Evolutionary conservation across 2,888 invertebrate genomes (phyloP).

Genomic region (Dolichopus griseipennis): DNA sequence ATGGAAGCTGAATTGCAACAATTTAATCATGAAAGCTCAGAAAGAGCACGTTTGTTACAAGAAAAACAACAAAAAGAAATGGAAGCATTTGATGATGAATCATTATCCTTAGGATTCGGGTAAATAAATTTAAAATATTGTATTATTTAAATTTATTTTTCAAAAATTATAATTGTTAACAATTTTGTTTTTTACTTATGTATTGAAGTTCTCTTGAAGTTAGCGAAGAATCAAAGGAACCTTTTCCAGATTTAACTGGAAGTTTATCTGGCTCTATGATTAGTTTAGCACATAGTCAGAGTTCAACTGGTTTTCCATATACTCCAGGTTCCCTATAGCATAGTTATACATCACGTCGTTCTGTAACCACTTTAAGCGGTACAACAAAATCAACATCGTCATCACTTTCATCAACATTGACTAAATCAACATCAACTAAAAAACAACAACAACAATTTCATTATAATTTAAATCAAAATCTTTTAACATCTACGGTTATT

Average conservation of each 20-base stretch:
- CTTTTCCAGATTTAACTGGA: conserved; percentile 82
- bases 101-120: conserved; percentile 88
- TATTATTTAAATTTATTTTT: too few relatives aligned
- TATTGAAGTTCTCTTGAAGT: conserved; percentile 87
- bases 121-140: conserved; percentile 35
- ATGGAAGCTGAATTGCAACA: conserved; percentile 90
- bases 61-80: conserved; percentile 85
- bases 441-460: conserved; percentile 22
- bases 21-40: conserved; percentile 84
- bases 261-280: conserved; percentile 90
- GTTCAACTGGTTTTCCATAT: conserved; percentile 76
- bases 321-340: conserved; percentile 61
- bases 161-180: too few relatives aligned
- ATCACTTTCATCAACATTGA: conserved; percentile 11
- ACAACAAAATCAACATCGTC: conserved; percentile 20
- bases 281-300: conserved; percentile 91
- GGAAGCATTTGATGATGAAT: conserved; percentile 91
- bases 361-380: conserved; percentile 18
- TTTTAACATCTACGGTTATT: background rate
- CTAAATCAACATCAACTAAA: conserved; percentile 22
- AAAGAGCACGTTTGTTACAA: conserved; percentile 78
- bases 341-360: conserved; percentile 28
- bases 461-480: conserved; percentile 5
- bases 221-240: conserved; percentile 81
- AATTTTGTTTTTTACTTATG: conserved; percentile 34